These are phyloP conservation scores for Panulirus ornatus DNA, from an alignment of 1,140 invertebrate genomes.

Conservation along the genomic window DNA sequence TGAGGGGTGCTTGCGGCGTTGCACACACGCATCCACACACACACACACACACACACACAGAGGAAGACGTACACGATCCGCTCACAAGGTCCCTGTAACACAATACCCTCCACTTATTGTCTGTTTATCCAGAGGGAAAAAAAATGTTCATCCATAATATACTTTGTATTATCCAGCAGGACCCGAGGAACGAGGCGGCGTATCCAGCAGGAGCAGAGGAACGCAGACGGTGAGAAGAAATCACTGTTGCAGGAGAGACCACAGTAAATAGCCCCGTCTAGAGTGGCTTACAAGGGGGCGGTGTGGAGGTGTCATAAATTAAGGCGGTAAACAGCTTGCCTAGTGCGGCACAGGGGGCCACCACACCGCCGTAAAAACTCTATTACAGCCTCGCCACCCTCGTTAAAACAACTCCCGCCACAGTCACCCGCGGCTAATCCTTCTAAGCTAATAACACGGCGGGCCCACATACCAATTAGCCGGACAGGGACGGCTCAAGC, in stretches of 20 bases:
- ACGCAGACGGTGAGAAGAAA: not conserved
- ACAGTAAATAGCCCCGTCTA: not conserved
- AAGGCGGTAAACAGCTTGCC: slow-evolving; percentile 61
- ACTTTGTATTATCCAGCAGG: not conserved
- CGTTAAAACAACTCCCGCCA: slow-evolving; percentile 26
- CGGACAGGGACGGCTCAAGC: not conserved
- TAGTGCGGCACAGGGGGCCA: slow-evolving; percentile 46
- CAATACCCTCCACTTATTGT: not conserved
- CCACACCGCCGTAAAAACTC: slow-evolving; percentile 62
- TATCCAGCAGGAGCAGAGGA: not conserved
- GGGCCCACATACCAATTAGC: slow-evolving; percentile 22
- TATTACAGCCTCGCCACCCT: slow-evolving; percentile 54
- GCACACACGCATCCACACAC: slow-evolving; percentile 22
- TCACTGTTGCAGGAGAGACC: not conserved
- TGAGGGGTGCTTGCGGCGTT: slow-evolving; percentile 30
- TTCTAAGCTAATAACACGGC: slow-evolving; percentile 46
- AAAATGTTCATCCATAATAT: not conserved
- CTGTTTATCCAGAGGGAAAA: not conserved
- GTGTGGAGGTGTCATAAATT: slow-evolving; percentile 51
- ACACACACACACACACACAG: slow-evolving; percentile 5
- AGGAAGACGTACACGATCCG: slow-evolving; percentile 3
- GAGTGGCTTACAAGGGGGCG: slow-evolving; percentile 35
- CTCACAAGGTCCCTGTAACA: not conserved
- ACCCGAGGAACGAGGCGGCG: not conserved
- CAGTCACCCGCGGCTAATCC: slow-evolving; percentile 20